Percentiles rank a stretch among this genome's conserved stretches.
These are phyloP conservation scores for Lysandra bellargus DNA, from an alignment of 2,888 invertebrate species.

Conservation along the genomic window DNA sequence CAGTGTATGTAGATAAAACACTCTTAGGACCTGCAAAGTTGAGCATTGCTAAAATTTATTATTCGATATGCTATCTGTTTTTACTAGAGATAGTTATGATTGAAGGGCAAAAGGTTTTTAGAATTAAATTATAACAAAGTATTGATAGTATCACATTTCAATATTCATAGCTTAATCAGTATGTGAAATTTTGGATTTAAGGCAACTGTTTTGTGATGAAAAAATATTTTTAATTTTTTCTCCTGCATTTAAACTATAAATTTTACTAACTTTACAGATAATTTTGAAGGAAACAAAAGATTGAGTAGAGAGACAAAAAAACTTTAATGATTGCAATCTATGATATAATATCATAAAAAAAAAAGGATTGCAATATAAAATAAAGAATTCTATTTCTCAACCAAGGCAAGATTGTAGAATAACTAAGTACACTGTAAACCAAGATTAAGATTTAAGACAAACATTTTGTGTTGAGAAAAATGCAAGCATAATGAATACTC, in stretches of 20 bases:
- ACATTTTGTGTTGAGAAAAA: neutral
- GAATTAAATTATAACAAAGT: slow-evolving; percentile 8
- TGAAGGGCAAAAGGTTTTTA: neutral
- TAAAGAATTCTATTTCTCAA: neutral
- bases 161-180: neutral
- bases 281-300: neutral
- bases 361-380: neutral
- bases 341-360: too few relatives aligned
- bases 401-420: neutral
- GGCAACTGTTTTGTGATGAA: neutral
- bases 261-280: neutral
- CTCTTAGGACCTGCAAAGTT: too few relatives aligned
- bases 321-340: neutral
- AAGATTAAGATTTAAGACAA: neutral
- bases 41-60: neutral
- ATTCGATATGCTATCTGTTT: neutral
- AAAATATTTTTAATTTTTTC: neutral
- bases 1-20: too few relatives aligned
- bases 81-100: neutral
- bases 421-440: slow-evolving; percentile 22
- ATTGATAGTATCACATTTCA: slow-evolving; percentile 8
- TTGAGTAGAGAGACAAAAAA: neutral
- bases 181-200: neutral
- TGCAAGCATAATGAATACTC: neutral
- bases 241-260: neutral